A percentile compares a stretch with the other conserved stretches of the same genome.
Evolutionary conservation across 2,888 invertebrate genomes (phyloP).

Genomic region (Drosophila cognata): DNA sequence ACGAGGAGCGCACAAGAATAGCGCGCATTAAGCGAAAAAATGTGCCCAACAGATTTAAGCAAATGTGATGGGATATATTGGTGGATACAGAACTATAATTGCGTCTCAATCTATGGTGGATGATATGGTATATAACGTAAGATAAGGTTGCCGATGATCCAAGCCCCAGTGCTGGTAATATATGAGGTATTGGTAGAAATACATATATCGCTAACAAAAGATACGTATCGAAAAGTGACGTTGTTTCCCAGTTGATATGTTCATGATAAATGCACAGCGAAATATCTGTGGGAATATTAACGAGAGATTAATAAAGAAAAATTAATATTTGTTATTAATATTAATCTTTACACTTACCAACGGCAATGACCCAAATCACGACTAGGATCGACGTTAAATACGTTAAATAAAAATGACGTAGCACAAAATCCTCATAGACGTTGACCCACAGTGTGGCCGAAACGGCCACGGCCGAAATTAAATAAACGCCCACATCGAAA

Average conservation of each 20-base stretch:
- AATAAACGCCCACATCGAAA: conserved; percentile 28
- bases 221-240: conserved; percentile 52
- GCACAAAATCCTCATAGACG: conserved; percentile 15
- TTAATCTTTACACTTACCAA: conserved; percentile 32
- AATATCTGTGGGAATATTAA: conserved; percentile 13
- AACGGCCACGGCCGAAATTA: not conserved
- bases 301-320: no score
- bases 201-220: conserved; percentile 49
- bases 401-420: conserved; percentile 21
- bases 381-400: conserved; percentile 44
- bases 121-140: conserved; percentile 18
- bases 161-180: conserved; percentile 28
- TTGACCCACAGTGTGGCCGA: conserved; percentile 32
- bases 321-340: not conserved
- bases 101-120: not conserved
- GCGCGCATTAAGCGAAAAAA: conserved; percentile 59
- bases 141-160: conserved; percentile 17
- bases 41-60: conserved; percentile 51
- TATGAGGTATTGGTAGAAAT: conserved; percentile 55
- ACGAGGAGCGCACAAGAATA: conserved; percentile 59
- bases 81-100: conserved; percentile 14
- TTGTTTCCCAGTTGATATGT: conserved; percentile 22
- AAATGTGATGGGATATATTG: conserved; percentile 35
- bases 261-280: conserved; percentile 20
- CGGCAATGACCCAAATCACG: conserved; percentile 16